These are phyloP conservation scores for Amphilophus citrinellus DNA, from an alignment of 2,113 vertebrate genomes.

Conservation along the genomic window DNA sequence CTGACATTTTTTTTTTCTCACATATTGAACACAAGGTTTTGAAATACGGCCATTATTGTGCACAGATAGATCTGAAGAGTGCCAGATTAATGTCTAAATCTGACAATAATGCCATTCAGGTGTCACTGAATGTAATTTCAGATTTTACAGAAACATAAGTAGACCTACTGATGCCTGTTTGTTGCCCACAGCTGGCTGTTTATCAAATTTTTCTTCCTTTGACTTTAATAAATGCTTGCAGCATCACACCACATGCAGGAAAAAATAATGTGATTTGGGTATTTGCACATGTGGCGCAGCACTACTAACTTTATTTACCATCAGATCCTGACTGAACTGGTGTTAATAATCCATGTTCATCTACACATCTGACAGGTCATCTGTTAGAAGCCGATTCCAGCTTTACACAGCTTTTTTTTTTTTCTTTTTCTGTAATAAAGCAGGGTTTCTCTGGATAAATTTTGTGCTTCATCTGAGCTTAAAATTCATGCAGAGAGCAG, in stretches of 20 bases:
- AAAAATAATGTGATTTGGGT: not conserved
- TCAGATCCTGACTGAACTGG: not conserved
- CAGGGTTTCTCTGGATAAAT: not conserved
- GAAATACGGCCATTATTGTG: not conserved
- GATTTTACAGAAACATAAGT: constrained; percentile 6
- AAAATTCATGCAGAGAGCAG: not conserved
- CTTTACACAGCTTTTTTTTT: not conserved
- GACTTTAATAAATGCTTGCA: not conserved
- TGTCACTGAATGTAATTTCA: not conserved
- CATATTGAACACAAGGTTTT: not conserved
- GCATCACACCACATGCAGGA: not conserved
- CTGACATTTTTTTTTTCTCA: not conserved
- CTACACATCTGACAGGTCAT: not conserved
- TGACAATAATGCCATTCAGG: not conserved
- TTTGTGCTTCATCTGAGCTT: not conserved
- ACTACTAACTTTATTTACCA: not conserved
- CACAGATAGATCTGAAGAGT: not conserved
- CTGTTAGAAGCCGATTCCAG: not conserved
- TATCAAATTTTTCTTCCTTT: not conserved
- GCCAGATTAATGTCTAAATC: not conserved
- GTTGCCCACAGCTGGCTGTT: not conserved
- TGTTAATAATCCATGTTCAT: not conserved
- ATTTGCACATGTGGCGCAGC: constrained; percentile 9
- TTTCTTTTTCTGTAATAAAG: not conserved
- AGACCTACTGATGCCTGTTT: not conserved